These are phyloP conservation scores for Eufriesea mexicana DNA, from an alignment of 1,140 invertebrate genomes.

Conservation along the genomic window DNA sequence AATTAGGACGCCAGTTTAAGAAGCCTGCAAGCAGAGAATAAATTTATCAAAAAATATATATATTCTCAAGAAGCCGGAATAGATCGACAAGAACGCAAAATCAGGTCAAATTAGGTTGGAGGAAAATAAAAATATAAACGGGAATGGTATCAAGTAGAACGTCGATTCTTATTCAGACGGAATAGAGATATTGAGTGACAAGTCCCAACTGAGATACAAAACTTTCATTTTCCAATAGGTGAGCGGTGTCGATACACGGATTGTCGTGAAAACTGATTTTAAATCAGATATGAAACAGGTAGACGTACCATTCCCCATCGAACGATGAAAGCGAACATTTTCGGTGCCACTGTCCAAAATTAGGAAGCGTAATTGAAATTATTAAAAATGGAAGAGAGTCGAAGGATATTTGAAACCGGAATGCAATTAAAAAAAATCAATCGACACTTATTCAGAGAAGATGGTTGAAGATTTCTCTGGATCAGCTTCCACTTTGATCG, in stretches of 20 bases:
- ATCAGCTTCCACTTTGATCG: not conserved
- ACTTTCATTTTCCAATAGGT: conserved; percentile 50
- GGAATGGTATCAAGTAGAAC: not conserved
- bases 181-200: not conserved
- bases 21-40: not conserved
- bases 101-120: not conserved
- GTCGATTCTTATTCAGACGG: not conserved
- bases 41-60: not conserved
- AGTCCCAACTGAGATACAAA: conserved; percentile 48
- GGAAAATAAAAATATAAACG: not conserved
- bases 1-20: not conserved
- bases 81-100: not conserved
- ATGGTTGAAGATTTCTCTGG: not conserved
- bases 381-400: too few species aligned
- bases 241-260: conserved; percentile 1
- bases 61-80: not conserved
- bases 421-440: conserved; percentile 1
- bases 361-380: too few species aligned
- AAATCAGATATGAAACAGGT: not conserved
- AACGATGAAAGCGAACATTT: too few species aligned
- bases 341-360: too few species aligned
- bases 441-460: not conserved
- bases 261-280: conserved; percentile 1
- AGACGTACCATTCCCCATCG: not conserved
- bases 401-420: too few species aligned